A percentile compares a stretch with the other conserved stretches of the same genome.
phyloP scores from a whole-genome alignment of 2,113 vertebrate species.

The Indri indri region DNA sequence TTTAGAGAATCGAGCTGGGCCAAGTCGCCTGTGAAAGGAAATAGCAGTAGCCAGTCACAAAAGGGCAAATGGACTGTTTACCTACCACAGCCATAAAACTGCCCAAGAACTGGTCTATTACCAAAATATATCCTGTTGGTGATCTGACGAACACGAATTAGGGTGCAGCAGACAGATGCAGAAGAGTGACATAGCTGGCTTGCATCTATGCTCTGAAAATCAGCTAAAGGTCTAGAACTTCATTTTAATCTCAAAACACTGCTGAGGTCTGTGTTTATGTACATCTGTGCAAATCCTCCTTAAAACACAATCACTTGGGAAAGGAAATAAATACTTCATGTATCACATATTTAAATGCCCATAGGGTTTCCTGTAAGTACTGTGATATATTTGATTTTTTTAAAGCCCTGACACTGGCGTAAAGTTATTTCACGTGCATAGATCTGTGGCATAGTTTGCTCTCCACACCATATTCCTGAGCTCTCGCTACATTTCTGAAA shows the following conservation, averaged over 20 bases:
- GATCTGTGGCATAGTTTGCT: neutral
- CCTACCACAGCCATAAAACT: neutral
- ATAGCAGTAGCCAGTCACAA: neutral
- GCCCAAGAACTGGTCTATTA: neutral
- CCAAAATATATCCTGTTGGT: neutral
- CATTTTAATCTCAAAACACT: neutral
- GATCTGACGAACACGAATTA: neutral
- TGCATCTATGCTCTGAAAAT: neutral
- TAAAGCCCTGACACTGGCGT: neutral
- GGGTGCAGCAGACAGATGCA: neutral
- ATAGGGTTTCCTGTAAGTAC: neutral
- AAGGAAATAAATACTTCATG: neutral
- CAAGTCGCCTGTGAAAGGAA: neutral
- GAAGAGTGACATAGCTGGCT: neutral
- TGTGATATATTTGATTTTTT: neutral
- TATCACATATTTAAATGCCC: neutral
- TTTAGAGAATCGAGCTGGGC: neutral
- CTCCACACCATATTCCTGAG: neutral
- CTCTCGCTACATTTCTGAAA: neutral
- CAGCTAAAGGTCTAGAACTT: neutral
- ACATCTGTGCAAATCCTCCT: neutral
- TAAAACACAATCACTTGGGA: neutral
- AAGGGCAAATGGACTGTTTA: neutral
- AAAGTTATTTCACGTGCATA: neutral
- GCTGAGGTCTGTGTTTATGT: neutral